A percentile compares a stretch with the other conserved stretches of the same genome.
phyloP scores from a whole-genome alignment of 2,113 vertebrate species.

The Rissa tridactyla region DNA sequence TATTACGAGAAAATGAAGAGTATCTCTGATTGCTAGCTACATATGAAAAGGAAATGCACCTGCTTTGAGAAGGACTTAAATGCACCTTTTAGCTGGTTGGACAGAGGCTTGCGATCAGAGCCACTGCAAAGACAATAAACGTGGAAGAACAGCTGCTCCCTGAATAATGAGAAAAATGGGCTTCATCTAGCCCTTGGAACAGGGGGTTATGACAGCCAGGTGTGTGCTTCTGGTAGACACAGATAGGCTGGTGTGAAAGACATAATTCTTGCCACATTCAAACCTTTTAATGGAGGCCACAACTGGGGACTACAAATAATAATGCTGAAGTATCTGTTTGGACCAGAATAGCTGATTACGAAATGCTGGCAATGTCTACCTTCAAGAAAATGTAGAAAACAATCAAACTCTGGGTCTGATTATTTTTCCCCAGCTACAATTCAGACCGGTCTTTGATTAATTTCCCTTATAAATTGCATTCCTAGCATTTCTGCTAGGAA shows the following conservation, averaged over 20 bases:
- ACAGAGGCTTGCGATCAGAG: background rate
- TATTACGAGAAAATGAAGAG: background rate
- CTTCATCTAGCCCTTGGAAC: background rate
- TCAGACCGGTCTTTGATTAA: slow-evolving; percentile 42
- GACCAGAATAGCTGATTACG: slow-evolving; percentile 16
- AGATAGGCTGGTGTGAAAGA: slow-evolving; percentile 19
- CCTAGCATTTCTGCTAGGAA: slow-evolving; percentile 23
- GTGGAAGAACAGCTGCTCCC: background rate
- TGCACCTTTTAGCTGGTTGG: background rate
- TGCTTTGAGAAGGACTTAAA: background rate
- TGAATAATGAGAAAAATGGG: slow-evolving; percentile 10
- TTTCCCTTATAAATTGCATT: slow-evolving; percentile 33
- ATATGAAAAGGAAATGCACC: background rate
- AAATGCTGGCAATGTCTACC: slow-evolving; percentile 35
- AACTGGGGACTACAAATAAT: slow-evolving; percentile 4
- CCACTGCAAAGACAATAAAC: background rate
- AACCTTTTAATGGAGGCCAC: background rate
- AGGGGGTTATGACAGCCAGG: slow-evolving; percentile 21
- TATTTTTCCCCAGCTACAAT: slow-evolving; percentile 12
- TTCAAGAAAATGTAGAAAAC: slow-evolving; percentile 41
- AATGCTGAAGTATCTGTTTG: slow-evolving; percentile 19
- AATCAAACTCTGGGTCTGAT: slow-evolving; percentile 9
- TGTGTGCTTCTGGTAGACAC: slow-evolving; percentile 1
- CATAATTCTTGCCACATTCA: slow-evolving; percentile 7
- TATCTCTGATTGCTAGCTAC: background rate